These are phyloP conservation scores for Parthenolecanium corni DNA, from an alignment of 2,888 invertebrate genomes.

Conservation along the genomic window DNA sequence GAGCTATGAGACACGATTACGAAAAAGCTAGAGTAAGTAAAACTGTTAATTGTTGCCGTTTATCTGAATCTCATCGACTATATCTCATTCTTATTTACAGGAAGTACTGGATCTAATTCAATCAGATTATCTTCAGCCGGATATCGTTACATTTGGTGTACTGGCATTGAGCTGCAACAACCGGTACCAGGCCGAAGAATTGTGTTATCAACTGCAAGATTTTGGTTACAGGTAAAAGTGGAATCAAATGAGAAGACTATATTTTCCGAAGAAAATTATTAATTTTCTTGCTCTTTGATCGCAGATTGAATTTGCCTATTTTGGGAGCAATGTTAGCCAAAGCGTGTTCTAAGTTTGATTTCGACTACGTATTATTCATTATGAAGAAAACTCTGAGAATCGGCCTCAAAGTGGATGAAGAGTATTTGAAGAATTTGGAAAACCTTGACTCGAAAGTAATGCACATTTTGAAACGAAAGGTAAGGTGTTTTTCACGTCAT, in stretches of 20 bases:
- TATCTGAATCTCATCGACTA: not conserved
- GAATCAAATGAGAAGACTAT: conserved; percentile 14
- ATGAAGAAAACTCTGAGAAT: conserved; percentile 53
- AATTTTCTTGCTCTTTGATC: conserved; percentile 35
- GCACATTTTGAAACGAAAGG: conserved; percentile 44
- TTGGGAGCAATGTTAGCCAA: conserved; percentile 59
- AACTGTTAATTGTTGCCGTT: not conserved
- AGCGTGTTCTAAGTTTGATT: conserved; percentile 49
- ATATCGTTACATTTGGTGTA: conserved; percentile 76
- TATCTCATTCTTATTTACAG: conserved; percentile 37
- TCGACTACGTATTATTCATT: conserved; percentile 55
- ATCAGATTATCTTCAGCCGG: conserved; percentile 46
- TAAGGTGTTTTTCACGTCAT: conserved; percentile 36
- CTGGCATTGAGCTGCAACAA: conserved; percentile 65
- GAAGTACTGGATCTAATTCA: conserved; percentile 41
- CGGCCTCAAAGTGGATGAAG: conserved; percentile 49
- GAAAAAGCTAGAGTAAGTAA: conserved; percentile 56
- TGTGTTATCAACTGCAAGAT: conserved; percentile 58
- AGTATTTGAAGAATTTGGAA: conserved; percentile 52
- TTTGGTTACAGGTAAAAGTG: conserved; percentile 48
- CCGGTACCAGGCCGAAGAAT: conserved; percentile 48
- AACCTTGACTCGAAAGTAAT: conserved; percentile 49
- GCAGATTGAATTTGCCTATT: conserved; percentile 60
- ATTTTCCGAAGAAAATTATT: conserved; percentile 11
- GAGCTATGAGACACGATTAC: conserved; percentile 57